Base-by-base conservation (phyloP, 2,113 vertebrate genomes). In the Pachycephala philippinensis region DNA sequence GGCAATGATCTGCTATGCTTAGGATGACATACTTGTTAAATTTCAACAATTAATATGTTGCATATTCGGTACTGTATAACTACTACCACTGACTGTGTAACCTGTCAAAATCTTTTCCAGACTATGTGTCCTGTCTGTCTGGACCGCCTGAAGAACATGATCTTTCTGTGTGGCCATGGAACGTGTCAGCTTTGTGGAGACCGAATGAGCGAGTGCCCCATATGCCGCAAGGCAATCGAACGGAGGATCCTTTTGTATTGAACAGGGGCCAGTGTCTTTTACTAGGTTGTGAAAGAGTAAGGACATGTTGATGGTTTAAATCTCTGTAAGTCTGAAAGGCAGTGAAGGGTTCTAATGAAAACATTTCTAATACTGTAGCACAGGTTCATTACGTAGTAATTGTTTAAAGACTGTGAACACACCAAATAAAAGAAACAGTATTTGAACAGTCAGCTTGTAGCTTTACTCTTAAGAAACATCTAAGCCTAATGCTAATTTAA, bases 131-230 rank as follows among this genome's bases (percentile, higher is more conserved):
- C 99, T 28, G 99, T 99, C 54, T 99, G 99, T 95, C 89, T 99
- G 98, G 99, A 99, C 97, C 99, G 99, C n/a, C 98, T 99, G 94
- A 99, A 99, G 99, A 99, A 99, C 90, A 99, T 99, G 99, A 99
- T 99, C 97, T 99, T 99, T 95, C 99, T 99, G 97, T 99, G 99
- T 85, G 99, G 99, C 94, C 99, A 99, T 2, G 99, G 99, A 76
- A 99, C 99, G 0, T 99, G 99, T 93, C 99, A 99, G 85, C 99
- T 99, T 39, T 99, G 99, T 19, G 99, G 99, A 75, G 99, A 99
- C 98, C 98, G 99, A 71, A 99, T 99, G 99, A 99, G 99, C 91
- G 99, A 99, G 98, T 99, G 99, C 72, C 99, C 99, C 69, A 99
- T 99, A 93, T 99, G 99, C 97, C 99, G 99, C 97, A 99, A 99